Base-by-base conservation (phyloP, 2,797 vertebrate species). In the Pristis pectinata region DNA sequence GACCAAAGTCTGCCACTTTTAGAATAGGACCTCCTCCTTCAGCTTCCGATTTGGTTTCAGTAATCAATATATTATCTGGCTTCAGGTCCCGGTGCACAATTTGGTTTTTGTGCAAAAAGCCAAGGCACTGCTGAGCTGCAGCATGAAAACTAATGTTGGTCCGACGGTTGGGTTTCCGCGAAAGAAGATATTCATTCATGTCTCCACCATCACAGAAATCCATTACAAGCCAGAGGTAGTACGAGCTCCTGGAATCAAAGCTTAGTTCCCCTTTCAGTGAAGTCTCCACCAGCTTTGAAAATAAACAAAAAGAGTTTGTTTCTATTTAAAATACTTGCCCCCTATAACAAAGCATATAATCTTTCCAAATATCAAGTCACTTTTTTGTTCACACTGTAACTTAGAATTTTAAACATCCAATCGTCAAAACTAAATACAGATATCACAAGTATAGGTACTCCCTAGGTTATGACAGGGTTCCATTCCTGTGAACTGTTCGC, bases 91-190 rank as follows among this genome's bases (percentile, higher is more conserved):
- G 96, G 95, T 99, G 99, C 95, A 99, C 99, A 95, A 99, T 99
- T 97, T 98, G 98, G 95, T 99, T 99, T 94, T 98, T 98, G 97
- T 99, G 99, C 95, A 99, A 97, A 99, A 99, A 61, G 98, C 98
- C 96, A 99, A 97, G 0, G 99, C 99, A 0, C 98, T 99, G 97
- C 98, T 98, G 94, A 99, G 98, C 96, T 99, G 99, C 94, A 99
- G 98, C 98, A 99, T 99, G 96, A 99, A n/a, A 99, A 96, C 98
- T 99, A 96, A 98, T 98, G 97, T 99, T 99, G 96, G 98, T 99
- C 97, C 97, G 98, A 83, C 98, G 98, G 96, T 97, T 99, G 2
- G 99, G 98, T 95, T 99, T 99, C 94, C 99, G 98, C 8, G 98
- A 98, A 95, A 99, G 96, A 49, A 99, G 96, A 96, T 99, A 99